These are phyloP conservation scores for Zygothrica quintamaculata DNA, from an alignment of 2,888 invertebrate genomes.

Conservation along the genomic window DNA sequence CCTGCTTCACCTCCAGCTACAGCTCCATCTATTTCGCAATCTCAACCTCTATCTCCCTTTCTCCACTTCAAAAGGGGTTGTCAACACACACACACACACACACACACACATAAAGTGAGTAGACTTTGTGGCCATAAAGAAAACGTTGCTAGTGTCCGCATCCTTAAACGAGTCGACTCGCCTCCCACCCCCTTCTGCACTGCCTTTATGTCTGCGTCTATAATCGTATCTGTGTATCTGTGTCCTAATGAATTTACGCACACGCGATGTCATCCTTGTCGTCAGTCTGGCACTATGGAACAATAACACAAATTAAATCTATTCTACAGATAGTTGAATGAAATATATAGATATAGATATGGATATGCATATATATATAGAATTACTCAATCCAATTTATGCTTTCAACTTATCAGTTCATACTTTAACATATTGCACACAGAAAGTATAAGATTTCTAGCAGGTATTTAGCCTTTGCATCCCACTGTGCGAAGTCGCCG, in stretches of 20 bases:
- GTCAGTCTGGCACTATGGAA: slow-evolving; percentile 44
- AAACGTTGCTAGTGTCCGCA: slow-evolving; percentile 42
- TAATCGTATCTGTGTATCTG: slow-evolving; percentile 20
- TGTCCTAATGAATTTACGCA: slow-evolving; percentile 74
- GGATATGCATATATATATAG: no score
- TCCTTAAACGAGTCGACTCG: slow-evolving; percentile 54
- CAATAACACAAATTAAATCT: neutral
- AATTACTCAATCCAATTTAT: no score
- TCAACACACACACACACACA: slow-evolving; percentile 45
- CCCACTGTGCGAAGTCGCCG: slow-evolving; percentile 40
- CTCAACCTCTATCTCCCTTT: neutral
- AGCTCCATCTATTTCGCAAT: neutral
- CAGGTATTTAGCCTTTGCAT: neutral
- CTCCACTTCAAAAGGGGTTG: slow-evolving; percentile 37
- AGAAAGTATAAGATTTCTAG: no score
- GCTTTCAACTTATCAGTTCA: no score
- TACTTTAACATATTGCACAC: no score
- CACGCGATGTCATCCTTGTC: slow-evolving; percentile 58
- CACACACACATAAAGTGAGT: no score
- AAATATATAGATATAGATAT: no score
- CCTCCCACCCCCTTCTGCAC: neutral
- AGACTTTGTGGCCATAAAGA: slow-evolving; percentile 54
- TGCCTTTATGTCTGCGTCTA: slow-evolving; percentile 14
- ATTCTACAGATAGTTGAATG: no score
- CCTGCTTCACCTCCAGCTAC: neutral